A percentile compares a stretch with the other conserved stretches of the same genome.
phyloP scores from a whole-genome alignment of 2,797 vertebrate species.

The Perodicticus potto region DNA sequence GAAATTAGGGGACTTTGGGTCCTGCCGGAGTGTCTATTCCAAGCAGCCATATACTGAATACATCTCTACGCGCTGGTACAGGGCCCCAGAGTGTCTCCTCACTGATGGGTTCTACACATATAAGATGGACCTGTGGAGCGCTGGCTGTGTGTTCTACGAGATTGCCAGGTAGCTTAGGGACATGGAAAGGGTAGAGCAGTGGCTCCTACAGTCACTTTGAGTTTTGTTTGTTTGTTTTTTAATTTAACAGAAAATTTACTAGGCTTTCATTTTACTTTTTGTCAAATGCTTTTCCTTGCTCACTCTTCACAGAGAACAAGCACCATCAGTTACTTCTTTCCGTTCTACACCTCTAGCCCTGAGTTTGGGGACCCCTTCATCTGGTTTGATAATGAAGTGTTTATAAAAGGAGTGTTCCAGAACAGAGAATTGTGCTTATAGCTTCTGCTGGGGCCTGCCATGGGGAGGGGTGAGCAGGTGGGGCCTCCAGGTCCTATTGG shows the following conservation, averaged over 20 bases:
- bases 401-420: rapidly evolving
- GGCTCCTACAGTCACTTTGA: background rate
- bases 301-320: rapidly evolving
- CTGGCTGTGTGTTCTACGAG: conserved; percentile 95
- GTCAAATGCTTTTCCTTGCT: background rate
- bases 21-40: conserved; percentile 92
- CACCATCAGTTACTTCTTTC: rapidly evolving
- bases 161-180: conserved; percentile 90
- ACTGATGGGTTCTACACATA: conserved; percentile 92
- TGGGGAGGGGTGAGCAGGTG: background rate
- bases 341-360: rapidly evolving
- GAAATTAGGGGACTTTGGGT: conserved; percentile 94
- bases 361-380: rapidly evolving
- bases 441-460: rapidly evolving
- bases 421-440: background rate
- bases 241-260: background rate
- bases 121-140: conserved; percentile 94
- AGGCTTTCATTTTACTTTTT: background rate
- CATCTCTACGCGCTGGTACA: conserved; percentile 94
- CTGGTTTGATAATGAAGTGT: background rate
- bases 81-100: conserved; percentile 94
- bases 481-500: background rate
- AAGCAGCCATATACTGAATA: conserved; percentile 94
- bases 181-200: background rate
- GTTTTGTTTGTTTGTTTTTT: background rate